Evolutionary conservation across 2,888 invertebrate genomes (phyloP), one percentile per base, ranked within the genome.

Genomic region (Piscicola geometra): DNA sequence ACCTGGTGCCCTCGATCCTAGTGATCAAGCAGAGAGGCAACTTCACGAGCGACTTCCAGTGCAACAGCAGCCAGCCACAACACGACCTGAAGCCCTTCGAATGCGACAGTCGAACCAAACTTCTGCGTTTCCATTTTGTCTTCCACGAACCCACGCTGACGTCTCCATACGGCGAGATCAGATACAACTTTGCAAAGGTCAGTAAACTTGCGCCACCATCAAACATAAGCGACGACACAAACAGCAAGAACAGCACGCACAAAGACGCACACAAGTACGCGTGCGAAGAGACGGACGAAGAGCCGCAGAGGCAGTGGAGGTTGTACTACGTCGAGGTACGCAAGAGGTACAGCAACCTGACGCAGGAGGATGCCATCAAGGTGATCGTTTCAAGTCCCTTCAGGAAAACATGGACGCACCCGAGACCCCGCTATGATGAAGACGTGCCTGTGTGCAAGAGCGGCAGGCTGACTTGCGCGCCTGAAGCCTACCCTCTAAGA

Each of bases 371-470:
- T 15, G 52, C 35, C 15, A 52, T 30, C 15, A 21, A 30, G 25
- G 41, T 76, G 12, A 68, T 21, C 25, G 76, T 73, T 21, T 68
- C 72, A 30, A 47, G 64, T 15, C 76, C 76, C 30, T 76, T 76
- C 73, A 56, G 72, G 21, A 76, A 76, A n/a, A 56, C 76, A 30
- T 76, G 71, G 47, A 76, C 76, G 21, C 73, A 72, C 56, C 76
- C 76, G n/a, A 72, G 66, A 33, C 76, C 76, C 3, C 41, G 50
- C n/a, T 68, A 66, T 30, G 41, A 36, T 41, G 41, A 66, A 15
- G 5, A 12, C 41, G 25, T 76, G 21, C 3, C 18, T 15, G 66
- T 76, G 18, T 76, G 76, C 50, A 28, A 30, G 33, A 15, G 25
- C 21, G 71, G 28, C 9, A 9, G 21, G 21, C 12, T 47, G 21